Evolutionary conservation across 2,888 invertebrate genomes (phyloP).

Genomic region (Calliphora vomitoria): DNA sequence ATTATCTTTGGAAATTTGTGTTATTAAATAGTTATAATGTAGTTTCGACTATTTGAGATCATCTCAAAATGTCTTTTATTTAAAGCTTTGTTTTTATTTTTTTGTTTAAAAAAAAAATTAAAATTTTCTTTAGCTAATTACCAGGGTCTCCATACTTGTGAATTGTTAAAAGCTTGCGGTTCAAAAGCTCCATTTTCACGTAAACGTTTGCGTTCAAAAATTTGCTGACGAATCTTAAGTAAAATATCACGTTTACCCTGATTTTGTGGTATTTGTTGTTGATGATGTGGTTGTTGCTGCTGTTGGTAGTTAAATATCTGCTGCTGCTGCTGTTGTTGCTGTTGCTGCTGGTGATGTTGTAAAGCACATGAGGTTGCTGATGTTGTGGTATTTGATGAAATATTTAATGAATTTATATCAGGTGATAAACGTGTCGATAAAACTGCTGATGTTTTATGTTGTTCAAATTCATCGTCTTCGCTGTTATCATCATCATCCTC

Average conservation of each 20-base stretch:
- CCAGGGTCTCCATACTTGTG: slow-evolving; percentile 82
- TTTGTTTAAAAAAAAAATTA: not conserved
- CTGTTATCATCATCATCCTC: not conserved
- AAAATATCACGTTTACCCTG: slow-evolving; percentile 80
- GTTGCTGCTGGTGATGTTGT: slow-evolving; percentile 53
- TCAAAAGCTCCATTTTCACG: slow-evolving; percentile 78
- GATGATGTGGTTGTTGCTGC: slow-evolving; percentile 26
- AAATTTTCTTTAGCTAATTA: slow-evolving; percentile 65
- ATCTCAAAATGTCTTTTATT: slow-evolving; percentile 66
- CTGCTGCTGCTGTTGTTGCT: too few species aligned
- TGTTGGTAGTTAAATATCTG: slow-evolving; percentile 30
- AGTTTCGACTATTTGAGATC: slow-evolving; percentile 67
- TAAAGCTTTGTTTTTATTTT: slow-evolving; percentile 68
- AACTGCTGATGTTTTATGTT: slow-evolving; percentile 31
- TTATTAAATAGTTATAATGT: slow-evolving; percentile 19
- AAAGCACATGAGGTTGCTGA: slow-evolving; percentile 62
- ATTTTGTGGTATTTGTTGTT: slow-evolving; percentile 61
- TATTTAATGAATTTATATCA: slow-evolving; percentile 71
- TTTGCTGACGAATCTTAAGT: slow-evolving; percentile 82
- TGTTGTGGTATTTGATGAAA: slow-evolving; percentile 44
- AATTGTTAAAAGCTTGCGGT: slow-evolving; percentile 75
- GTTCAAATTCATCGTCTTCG: slow-evolving; percentile 10
- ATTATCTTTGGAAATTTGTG: slow-evolving; percentile 60
- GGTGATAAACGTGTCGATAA: slow-evolving; percentile 68
- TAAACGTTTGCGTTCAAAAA: slow-evolving; percentile 82